These are phyloP conservation scores for Thalpophila matura DNA, from an alignment of 2,888 invertebrate species.

Conservation along the genomic window DNA sequence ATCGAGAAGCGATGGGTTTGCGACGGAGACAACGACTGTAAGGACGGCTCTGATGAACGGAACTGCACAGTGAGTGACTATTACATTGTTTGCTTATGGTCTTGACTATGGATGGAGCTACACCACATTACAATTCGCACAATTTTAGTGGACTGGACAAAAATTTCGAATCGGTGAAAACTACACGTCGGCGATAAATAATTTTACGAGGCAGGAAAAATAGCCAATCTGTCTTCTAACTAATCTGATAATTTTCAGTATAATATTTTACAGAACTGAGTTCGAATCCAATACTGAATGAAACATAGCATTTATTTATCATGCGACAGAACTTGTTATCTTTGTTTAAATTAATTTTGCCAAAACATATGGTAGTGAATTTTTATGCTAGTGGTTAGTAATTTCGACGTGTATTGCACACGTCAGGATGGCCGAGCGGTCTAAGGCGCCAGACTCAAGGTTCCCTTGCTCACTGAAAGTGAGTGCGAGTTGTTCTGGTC, in stretches of 20 bases:
- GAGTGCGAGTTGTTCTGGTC: slow-evolving; percentile 58
- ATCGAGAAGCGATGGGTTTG: slow-evolving; percentile 94
- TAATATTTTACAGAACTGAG: no score
- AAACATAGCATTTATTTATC: background rate
- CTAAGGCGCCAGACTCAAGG: slow-evolving; percentile 58
- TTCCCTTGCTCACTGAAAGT: slow-evolving; percentile 51
- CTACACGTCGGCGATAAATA: no score
- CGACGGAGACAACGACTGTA: slow-evolving; percentile 95
- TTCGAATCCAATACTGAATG: no score
- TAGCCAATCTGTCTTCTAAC: no score
- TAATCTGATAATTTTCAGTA: no score
- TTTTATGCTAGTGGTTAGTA: background rate
- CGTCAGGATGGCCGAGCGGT: slow-evolving; percentile 57
- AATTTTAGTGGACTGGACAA: no score
- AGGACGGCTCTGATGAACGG: slow-evolving; percentile 93
- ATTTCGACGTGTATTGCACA: slow-evolving; percentile 24
- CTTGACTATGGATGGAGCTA: no score
- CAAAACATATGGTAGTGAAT: background rate
- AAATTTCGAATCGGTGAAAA: no score
- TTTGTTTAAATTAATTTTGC: background rate
- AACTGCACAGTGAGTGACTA: slow-evolving; percentile 88
- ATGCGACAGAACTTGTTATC: background rate
- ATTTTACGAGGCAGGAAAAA: no score
- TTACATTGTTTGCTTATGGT: background rate
- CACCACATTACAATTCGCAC: no score